Base-by-base conservation (phyloP, 1,140 invertebrate species). In the Eueides isabella region DNA sequence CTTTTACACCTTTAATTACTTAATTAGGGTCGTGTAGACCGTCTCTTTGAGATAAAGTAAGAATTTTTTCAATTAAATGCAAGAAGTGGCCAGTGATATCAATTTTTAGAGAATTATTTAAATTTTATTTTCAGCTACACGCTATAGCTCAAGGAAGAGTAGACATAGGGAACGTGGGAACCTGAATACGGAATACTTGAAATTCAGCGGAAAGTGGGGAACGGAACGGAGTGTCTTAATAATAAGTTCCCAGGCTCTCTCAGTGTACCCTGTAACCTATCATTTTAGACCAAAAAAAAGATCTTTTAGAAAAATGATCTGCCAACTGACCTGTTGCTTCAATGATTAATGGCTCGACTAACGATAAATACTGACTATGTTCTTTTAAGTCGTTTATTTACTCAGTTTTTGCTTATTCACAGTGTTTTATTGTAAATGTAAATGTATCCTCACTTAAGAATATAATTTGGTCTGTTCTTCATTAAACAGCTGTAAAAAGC, bases 271-370 rank as follows among this genome's bases (percentile, higher is more conserved):
- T 2, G 2, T 23, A 55, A 55, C 23, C 48, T 26, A 26, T 26
- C 48, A 55, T 55, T 23, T 55, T 55, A 55, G 48, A 12, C 19
- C 16, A 26, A 3, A 26, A 55, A 26, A 55, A 55, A 55, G 23
- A 4, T 23, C 19, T 26, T 55, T 55, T 55, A 26, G 48, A 55
- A 55, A 26, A 55, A 55, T 55, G 19, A n/a, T 55, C 19, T 55
- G 48, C 48, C 41, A 55, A 55, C 23, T n/a, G 48, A 55, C 48
- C 48, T 55, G 48, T 55, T 55, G 48, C 48, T 55, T 7, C 48
- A 55, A 55, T 55, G 48, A 55, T 55, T 55, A 26, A 55, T 55
- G 9, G 23, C 48, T 26, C 19, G 7, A 23, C 19, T 55, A 55
- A 55, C 44, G 19, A 55, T 23, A 7, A 23, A 55, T 26, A 55